phyloP scores from a whole-genome alignment of 2,113 vertebrate genomes.

The Eclectus roratus region DNA sequence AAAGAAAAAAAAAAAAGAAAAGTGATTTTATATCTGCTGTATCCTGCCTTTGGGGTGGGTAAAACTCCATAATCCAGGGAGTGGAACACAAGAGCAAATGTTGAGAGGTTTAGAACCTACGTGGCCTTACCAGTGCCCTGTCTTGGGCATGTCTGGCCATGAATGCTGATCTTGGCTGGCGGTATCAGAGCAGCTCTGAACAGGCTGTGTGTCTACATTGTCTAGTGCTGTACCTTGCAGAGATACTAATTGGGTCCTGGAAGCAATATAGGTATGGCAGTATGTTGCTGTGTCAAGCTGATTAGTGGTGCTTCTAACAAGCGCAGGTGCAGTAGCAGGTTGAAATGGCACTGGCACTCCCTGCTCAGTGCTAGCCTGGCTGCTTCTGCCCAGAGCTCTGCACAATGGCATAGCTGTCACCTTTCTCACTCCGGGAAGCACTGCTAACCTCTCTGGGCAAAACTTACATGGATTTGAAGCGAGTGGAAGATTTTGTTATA shows the following conservation, averaged over 20 bases:
- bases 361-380: neutral
- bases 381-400: constrained; percentile 3
- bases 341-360: constrained; percentile 15
- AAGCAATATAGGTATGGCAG: constrained; percentile 51
- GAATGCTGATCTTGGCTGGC: neutral
- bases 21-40: neutral
- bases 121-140: neutral
- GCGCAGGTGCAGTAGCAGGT: constrained; percentile 26
- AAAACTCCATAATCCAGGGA: neutral
- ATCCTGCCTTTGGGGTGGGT: neutral
- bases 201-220: neutral
- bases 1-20: neutral
- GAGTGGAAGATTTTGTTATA: neutral
- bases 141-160: neutral
- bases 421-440: neutral
- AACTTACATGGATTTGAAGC: neutral
- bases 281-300: constrained; percentile 50
- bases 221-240: constrained; percentile 2
- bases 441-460: neutral
- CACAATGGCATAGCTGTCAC: neutral
- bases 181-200: neutral
- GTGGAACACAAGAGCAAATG: neutral
- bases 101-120: neutral
- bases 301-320: constrained; percentile 51
- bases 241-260: constrained; percentile 61